Evolutionary conservation across 2,113 vertebrate species (phyloP), one percentile per base, ranked within the genome.

Genomic region (Poecilia latipinna): DNA sequence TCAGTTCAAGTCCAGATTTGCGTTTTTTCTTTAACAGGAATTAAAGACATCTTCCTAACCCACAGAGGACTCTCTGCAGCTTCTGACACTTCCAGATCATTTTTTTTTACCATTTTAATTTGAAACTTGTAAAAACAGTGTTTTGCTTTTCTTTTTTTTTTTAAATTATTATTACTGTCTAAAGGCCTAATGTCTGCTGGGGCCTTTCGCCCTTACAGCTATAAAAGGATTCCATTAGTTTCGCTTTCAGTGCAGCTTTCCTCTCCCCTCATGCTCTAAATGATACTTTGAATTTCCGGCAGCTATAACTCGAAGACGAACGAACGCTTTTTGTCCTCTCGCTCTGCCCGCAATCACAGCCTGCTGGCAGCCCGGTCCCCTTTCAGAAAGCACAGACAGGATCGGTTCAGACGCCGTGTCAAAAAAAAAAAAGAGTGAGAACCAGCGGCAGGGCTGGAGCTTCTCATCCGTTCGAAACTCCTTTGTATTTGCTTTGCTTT

Each of bases 401-500:
- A 72, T 75, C 60, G 35, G 73, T 37, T 74, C 67, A 72, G 62
- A 60, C 44, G 0, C 2, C 1, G 17, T 28, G 26, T 37, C 3
- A 29, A 29, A 29, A 29, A 29, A 29, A 29, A 3, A 3, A 29
- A 29, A 29, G 26, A 26, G 35, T 2, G 48, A 33, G 26, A 63
- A 51, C 67, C 44, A 19, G 63, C 72, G 42, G 71, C 69, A 8
- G 37, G 13, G 26, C 17, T 51, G 70, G 12, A 67, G 39, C 74
- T 78, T 66, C 66, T 79, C 72, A 62, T 80, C 75, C 67, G 19
- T 61, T 65, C 48, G 62, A 70, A 68, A 68, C 69, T 66, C 13
- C n/a, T 72, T 61, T 32, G 71, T 81, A 39, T 82, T 83, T 35
- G 85, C 72, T 75, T 65, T 22, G 65, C 82, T 75, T 65, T n/a